phyloP scores from a whole-genome alignment of 2,888 invertebrate species.

The Platynereis dumerilii region DNA sequence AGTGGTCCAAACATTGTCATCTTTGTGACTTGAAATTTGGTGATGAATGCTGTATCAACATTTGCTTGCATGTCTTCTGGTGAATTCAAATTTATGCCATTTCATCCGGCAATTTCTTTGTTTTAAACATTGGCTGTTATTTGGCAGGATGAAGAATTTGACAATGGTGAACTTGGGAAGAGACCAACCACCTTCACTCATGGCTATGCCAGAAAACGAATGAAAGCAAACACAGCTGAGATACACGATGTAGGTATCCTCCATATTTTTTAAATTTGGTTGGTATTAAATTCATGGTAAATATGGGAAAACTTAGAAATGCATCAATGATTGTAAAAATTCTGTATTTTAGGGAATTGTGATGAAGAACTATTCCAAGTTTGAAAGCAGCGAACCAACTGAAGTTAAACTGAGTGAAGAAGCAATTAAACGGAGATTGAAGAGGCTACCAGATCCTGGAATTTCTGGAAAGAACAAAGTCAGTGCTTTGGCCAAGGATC shows the following conservation, averaged over 20 bases:
- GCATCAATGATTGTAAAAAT: too few relatives aligned
- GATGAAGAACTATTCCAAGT: constrained; percentile 14
- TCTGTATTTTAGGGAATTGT: constrained; percentile 2
- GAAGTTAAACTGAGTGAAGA: background rate
- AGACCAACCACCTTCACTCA: background rate
- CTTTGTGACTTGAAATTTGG: too few relatives aligned
- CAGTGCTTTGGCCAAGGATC: constrained; percentile 34
- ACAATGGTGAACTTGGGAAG: background rate
- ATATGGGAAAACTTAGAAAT: too few relatives aligned
- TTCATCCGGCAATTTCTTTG: too few relatives aligned
- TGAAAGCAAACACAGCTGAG: constrained; percentile 2
- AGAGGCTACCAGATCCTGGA: constrained; percentile 10
- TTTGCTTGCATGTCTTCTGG: too few relatives aligned
- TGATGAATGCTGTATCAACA: too few relatives aligned
- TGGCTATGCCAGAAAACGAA: constrained; percentile 5
- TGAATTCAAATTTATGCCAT: too few relatives aligned
- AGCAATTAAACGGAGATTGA: background rate
- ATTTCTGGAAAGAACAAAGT: constrained; percentile 58
- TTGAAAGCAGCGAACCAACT: constrained; percentile 6
- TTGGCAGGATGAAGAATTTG: background rate
- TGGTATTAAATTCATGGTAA: too few relatives aligned
- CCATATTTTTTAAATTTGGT: too few relatives aligned
- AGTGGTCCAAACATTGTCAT: too few relatives aligned
- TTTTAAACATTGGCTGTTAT: too few relatives aligned
- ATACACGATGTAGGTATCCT: background rate